Base-by-base conservation (phyloP, 2,797 vertebrate genomes). In the Lerista edwardsae region DNA sequence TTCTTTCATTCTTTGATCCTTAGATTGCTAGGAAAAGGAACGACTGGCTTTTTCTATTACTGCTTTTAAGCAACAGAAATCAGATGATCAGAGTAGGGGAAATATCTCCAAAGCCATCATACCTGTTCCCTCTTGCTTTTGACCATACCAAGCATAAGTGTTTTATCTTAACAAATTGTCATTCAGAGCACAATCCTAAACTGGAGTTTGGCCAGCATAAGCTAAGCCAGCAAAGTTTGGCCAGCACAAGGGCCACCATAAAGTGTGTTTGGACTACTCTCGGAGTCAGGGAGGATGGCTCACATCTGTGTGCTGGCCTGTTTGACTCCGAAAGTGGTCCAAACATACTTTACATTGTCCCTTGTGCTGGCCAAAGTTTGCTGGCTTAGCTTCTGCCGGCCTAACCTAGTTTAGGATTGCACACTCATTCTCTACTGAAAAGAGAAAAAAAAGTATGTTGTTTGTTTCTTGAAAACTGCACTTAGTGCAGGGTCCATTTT, bases 61-160 rank as follows among this genome's bases (percentile, higher is more conserved):
- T 36, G 47, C 6, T 47, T 81, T 17, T 41, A 83, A 79, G 86
- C 71, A 75, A 57, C 25, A 80, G 31, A 55, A 73, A 79, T 36
- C n/a, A 79, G 47, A 23, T 6, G n/a, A 27, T 31, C 47, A 23
- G 62, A 34, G 25, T 59, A 67, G 62, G 75, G 75, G 41, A 82
- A 84, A 79, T 47, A 21, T 1, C 74, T 47, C 29, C 73, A 57
- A 34, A 57, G 25, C 71, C 83, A 86, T 31, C 73, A 29, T 31
- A 21, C 21, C 31, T 19, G 57, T n/a, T 51, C n/a, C 51, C 3
- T 8, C 1, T 90, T 62, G 61, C n/a, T 6, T 14, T 8, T 77
- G 4, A 41, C 3, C 84, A 57, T 74, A 51, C 10, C 3, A 69
- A 81, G 86, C 64, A 51, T 14, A 64, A 7, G 83, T 6, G 2